A percentile compares a stretch with the other conserved stretches of the same genome.
These are phyloP conservation scores for Cephus sareptanus DNA, from an alignment of 2,888 invertebrate genomes.

Conservation along the genomic window DNA sequence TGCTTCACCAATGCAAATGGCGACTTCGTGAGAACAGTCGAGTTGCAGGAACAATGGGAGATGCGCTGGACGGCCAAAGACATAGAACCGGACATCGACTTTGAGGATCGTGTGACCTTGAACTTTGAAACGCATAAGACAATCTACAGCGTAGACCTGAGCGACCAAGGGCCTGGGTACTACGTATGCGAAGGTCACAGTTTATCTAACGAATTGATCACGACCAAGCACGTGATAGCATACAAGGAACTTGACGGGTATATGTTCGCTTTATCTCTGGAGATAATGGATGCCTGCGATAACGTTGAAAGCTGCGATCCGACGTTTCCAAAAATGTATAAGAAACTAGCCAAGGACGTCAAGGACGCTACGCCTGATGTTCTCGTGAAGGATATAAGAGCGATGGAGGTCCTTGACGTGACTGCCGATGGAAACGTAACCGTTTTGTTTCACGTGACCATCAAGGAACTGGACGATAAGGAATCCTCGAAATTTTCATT, in stretches of 20 bases:
- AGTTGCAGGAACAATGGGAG: slow-evolving; percentile 62
- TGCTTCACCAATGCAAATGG: slow-evolving; percentile 73
- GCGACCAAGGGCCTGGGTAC: slow-evolving; percentile 70
- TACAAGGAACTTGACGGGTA: slow-evolving; percentile 56
- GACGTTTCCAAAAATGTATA: slow-evolving; percentile 21
- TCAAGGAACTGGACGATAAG: slow-evolving; percentile 21
- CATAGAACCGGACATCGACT: slow-evolving; percentile 25
- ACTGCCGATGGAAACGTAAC: slow-evolving; percentile 49
- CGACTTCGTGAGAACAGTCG: slow-evolving; percentile 67
- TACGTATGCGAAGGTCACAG: slow-evolving; percentile 76
- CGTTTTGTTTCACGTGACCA: slow-evolving; percentile 67
- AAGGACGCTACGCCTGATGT: slow-evolving; percentile 55
- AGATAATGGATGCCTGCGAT: slow-evolving; percentile 42
- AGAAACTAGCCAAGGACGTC: slow-evolving; percentile 26
- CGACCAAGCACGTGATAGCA: slow-evolving; percentile 69
- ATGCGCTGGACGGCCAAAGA: slow-evolving; percentile 27
- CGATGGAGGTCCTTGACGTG: slow-evolving; percentile 70
- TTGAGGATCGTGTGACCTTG: slow-evolving; percentile 17
- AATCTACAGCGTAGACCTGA: slow-evolving; percentile 69
- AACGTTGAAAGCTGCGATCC: slow-evolving; percentile 31
- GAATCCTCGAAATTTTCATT: not conserved
- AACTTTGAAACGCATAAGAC: slow-evolving; percentile 51
- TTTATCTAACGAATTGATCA: slow-evolving; percentile 50
- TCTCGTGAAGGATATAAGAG: slow-evolving; percentile 65
- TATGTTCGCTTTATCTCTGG: slow-evolving; percentile 54